Evolutionary conservation across 2,797 vertebrate species (phyloP).

Genomic region (Jordanella pulchra): DNA sequence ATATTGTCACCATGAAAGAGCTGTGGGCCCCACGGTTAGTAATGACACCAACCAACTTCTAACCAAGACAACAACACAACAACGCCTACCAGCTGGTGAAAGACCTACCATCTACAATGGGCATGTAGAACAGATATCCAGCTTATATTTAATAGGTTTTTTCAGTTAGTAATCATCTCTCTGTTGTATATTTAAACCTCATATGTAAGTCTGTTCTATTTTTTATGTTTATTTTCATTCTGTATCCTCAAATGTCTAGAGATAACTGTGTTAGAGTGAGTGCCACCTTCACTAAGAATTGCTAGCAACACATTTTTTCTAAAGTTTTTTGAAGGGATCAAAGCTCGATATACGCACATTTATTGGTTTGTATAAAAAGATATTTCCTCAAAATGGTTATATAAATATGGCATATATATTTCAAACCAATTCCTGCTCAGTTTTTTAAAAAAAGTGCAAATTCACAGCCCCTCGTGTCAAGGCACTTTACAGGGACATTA

Average conservation of each 20-base stretch:
- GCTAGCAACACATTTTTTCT: background rate
- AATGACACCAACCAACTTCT: slow-evolving; percentile 51
- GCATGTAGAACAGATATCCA: slow-evolving; percentile 6
- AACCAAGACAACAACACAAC: slow-evolving; percentile 37
- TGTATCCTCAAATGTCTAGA: background rate
- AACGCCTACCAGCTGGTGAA: slow-evolving; percentile 28
- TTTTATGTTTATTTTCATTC: slow-evolving; percentile 12
- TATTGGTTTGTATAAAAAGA: no score
- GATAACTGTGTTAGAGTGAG: background rate
- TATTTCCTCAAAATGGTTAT: no score
- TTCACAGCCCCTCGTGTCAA: no score
- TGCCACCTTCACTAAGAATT: background rate
- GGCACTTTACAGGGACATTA: no score
- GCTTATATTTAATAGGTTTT: slow-evolving; percentile 33
- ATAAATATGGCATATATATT: no score
- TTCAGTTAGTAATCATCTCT: slow-evolving; percentile 27
- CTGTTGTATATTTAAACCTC: slow-evolving; percentile 32
- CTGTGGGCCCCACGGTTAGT: slow-evolving; percentile 62
- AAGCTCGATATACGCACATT: no score
- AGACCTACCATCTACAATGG: slow-evolving; percentile 18
- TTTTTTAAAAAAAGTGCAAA: no score
- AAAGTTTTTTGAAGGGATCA: background rate
- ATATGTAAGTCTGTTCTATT: slow-evolving; percentile 21
- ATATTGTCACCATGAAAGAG: slow-evolving; percentile 75
- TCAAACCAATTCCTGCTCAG: no score